phyloP scores from a whole-genome alignment of 2,113 vertebrate species.

The Eonycteris spelaea region DNA sequence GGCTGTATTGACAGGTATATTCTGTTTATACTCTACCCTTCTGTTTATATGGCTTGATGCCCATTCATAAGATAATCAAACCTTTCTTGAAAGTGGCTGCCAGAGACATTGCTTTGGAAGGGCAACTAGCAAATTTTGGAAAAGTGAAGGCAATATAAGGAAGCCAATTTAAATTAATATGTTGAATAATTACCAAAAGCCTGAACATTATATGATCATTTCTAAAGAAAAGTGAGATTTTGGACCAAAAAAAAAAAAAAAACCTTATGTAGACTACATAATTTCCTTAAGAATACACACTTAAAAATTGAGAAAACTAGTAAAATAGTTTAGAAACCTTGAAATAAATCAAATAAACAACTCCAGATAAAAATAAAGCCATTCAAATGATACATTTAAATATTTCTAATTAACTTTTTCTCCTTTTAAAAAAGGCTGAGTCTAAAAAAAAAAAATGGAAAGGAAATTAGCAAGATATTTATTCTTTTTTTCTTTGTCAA shows the following conservation, averaged over 20 bases:
- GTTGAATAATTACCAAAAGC: background rate
- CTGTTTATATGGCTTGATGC: slow-evolving; percentile 10
- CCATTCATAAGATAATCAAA: slow-evolving; percentile 34
- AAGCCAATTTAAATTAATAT: slow-evolving; percentile 3
- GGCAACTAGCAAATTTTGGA: background rate
- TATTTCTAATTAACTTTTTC: background rate
- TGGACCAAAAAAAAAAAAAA: background rate
- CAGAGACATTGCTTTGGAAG: slow-evolving; percentile 15
- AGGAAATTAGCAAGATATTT: background rate
- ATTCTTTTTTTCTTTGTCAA: background rate
- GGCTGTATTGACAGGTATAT: background rate
- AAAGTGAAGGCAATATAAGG: background rate
- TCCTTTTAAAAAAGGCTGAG: background rate
- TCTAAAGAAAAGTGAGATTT: background rate
- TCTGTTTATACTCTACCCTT: background rate
- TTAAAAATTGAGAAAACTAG: background rate
- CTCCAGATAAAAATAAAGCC: background rate
- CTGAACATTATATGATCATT: background rate
- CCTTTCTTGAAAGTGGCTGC: background rate
- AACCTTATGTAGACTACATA: background rate
- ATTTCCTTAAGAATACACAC: background rate
- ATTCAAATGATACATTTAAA: background rate
- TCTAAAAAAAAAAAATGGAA: background rate
- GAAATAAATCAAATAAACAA: background rate
- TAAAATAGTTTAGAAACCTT: no score